These are phyloP conservation scores for Cyanistes caeruleus DNA, from an alignment of 2,113 vertebrate genomes.

Conservation along the genomic window DNA sequence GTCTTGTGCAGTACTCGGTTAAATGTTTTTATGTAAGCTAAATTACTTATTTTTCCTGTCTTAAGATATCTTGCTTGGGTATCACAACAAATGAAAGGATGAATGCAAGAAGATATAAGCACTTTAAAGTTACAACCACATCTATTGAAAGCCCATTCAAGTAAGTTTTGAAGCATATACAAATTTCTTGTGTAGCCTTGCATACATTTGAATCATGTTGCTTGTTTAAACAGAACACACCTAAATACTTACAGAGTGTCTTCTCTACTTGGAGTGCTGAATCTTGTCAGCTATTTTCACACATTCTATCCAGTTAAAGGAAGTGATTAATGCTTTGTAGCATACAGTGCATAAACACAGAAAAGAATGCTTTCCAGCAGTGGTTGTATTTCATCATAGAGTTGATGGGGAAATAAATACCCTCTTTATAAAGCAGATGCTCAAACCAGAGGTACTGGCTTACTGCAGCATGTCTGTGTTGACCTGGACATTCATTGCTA, in stretches of 20 bases:
- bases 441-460: neutral
- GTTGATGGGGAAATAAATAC: neutral
- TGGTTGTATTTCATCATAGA: neutral
- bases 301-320: neutral
- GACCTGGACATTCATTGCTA: neutral
- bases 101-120: conserved; percentile 99
- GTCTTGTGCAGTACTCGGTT: neutral
- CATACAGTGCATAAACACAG: neutral
- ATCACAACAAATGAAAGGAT: conserved; percentile 99
- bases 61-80: conserved; percentile 94
- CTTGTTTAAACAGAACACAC: neutral
- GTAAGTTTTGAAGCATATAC: conserved; percentile 74
- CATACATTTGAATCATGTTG: neutral
- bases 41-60: neutral
- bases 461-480: neutral
- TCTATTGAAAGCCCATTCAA: conserved; percentile 99
- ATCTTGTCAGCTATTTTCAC: neutral
- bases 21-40: neutral
- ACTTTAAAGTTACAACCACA: conserved; percentile 99
- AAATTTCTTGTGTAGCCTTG: neutral
- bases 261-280: neutral
- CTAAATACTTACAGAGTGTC: neutral
- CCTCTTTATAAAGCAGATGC: neutral
- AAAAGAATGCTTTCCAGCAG: neutral
- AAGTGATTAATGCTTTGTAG: neutral